These are phyloP conservation scores for Syndactyla subalaris DNA, from an alignment of 2,797 vertebrate species.

Conservation along the genomic window DNA sequence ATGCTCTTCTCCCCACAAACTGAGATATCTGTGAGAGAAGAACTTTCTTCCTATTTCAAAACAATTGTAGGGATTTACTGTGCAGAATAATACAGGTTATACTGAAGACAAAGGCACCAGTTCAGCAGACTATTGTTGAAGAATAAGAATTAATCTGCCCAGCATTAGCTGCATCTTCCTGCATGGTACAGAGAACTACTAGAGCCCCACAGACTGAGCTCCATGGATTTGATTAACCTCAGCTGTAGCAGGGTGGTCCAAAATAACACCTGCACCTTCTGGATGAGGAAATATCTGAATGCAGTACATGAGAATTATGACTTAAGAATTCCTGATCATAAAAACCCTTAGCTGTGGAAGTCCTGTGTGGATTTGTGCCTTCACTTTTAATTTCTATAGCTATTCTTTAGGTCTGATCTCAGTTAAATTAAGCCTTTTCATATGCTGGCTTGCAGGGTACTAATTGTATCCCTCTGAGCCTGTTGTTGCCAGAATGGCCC, in stretches of 20 bases:
- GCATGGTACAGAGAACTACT: neutral
- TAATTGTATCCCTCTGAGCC: slow-evolving; percentile 74
- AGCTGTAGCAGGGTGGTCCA: neutral
- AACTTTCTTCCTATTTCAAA: neutral
- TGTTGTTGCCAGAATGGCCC: slow-evolving; percentile 62
- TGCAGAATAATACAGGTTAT: neutral
- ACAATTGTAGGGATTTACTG: neutral
- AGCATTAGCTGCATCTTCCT: neutral
- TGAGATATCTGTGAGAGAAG: neutral
- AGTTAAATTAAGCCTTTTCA: slow-evolving; percentile 75
- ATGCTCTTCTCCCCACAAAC: neutral
- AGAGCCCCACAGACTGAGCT: neutral
- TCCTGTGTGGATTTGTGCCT: slow-evolving; percentile 60
- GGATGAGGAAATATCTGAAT: neutral
- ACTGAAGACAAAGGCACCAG: neutral
- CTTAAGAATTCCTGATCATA: slow-evolving; percentile 12
- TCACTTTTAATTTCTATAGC: slow-evolving; percentile 68
- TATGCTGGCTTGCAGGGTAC: slow-evolving; percentile 69
- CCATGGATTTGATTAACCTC: neutral
- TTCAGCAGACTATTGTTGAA: neutral
- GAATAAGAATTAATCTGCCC: neutral
- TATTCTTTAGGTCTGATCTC: slow-evolving; percentile 72
- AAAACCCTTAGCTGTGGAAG: slow-evolving; percentile 22
- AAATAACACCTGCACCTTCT: neutral
- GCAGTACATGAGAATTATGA: neutral